Conservation (phyloP, 2,797 vertebrate species). For the Gymnocypris eckloni region DNA sequence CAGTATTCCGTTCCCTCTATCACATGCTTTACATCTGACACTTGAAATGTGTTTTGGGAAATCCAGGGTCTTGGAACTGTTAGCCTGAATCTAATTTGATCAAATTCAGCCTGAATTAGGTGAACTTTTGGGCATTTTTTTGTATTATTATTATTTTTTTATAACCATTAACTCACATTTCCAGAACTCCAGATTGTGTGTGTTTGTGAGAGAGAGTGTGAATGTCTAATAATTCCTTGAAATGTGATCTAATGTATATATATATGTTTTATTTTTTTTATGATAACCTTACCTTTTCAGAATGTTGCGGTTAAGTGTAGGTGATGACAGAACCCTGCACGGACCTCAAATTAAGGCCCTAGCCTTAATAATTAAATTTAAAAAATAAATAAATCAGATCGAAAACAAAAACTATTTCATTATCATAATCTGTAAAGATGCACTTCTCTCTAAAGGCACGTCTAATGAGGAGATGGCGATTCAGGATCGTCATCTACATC, state of each 20-base stretch:
- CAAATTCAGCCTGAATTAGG: slow-evolving; percentile 64
- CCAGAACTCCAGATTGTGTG: not conserved
- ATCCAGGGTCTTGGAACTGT: slow-evolving; percentile 44
- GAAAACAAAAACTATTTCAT: no score
- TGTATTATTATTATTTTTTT: not conserved
- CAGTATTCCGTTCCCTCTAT: slow-evolving; percentile 43
- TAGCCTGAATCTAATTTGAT: slow-evolving; percentile 60
- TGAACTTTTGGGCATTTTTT: slow-evolving; percentile 43
- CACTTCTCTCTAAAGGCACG: no score
- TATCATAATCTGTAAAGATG: no score
- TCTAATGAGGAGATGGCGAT: no score
- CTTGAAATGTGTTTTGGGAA: slow-evolving; percentile 57
- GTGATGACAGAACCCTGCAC: not conserved
- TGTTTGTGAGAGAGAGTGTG: not conserved
- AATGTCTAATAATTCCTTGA: not conserved
- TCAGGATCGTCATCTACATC: no score
- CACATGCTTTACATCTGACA: slow-evolving; percentile 43
- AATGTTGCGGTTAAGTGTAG: not conserved
- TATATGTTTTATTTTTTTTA: not conserved
- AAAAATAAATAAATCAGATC: no score
- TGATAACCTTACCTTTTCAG: not conserved
- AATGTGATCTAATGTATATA: not conserved
- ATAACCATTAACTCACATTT: not conserved
- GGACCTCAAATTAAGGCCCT: no score
- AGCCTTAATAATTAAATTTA: no score